Evolutionary conservation across 2,113 vertebrate species (phyloP).

Genomic region (Dendropsophus ebraccatus): DNA sequence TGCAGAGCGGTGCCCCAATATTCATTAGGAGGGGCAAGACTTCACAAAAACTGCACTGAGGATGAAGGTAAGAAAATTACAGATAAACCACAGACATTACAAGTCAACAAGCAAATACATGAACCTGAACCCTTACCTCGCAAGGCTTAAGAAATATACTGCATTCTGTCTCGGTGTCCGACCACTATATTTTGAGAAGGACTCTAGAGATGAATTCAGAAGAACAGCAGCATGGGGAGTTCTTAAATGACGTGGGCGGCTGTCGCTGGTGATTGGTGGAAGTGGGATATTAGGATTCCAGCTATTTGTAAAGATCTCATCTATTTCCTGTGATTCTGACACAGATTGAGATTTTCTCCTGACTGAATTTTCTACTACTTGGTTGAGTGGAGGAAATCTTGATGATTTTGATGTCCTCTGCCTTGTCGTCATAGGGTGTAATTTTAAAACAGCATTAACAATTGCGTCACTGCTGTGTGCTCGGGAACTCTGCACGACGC

Average conservation of each 20-base stretch:
- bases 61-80: too few species aligned
- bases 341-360: background rate
- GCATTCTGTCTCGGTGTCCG: slow-evolving; percentile 73
- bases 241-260: slow-evolving; percentile 59
- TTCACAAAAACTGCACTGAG: too few species aligned
- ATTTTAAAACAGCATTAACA: background rate
- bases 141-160: slow-evolving; percentile 71
- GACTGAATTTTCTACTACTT: slow-evolving; percentile 32
- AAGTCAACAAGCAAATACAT: background rate
- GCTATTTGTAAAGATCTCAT: slow-evolving; percentile 49
- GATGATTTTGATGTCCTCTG: background rate
- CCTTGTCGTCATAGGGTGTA: background rate
- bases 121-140: slow-evolving; percentile 67
- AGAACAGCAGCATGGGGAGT: slow-evolving; percentile 56
- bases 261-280: slow-evolving; percentile 63
- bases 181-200: slow-evolving; percentile 65
- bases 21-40: too few species aligned
- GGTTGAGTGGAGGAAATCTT: slow-evolving; percentile 61
- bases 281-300: slow-evolving; percentile 65
- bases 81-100: too few species aligned
- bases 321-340: slow-evolving; percentile 29
- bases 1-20: too few species aligned
- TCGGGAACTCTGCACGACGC: slow-evolving; percentile 39
- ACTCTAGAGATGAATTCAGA: slow-evolving; percentile 61
- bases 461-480: slow-evolving; percentile 16